Conservation (phyloP, 2,797 vertebrate genomes). For the Odontamblyopus rebecca region DNA sequence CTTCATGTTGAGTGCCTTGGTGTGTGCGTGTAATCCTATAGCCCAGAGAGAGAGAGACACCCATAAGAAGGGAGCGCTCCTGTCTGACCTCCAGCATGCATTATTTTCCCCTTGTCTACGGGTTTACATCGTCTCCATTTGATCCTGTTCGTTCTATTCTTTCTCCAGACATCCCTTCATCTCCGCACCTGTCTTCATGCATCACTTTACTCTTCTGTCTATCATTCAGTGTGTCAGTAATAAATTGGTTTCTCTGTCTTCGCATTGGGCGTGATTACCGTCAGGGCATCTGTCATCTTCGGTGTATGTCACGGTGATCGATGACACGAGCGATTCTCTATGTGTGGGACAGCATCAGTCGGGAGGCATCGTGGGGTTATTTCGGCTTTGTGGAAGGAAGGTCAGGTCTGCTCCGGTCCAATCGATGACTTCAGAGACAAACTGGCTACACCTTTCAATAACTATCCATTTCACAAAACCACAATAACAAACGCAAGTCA, state of each 20-base stretch:
- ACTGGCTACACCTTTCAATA: constrained; percentile 47
- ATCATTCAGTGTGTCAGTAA: constrained; percentile 47
- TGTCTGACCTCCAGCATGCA: constrained; percentile 70
- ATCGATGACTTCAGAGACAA: constrained; percentile 69
- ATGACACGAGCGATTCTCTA: constrained; percentile 45
- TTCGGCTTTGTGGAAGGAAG: constrained; percentile 43
- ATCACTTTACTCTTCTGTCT: constrained; percentile 59
- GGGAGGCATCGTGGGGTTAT: constrained; percentile 58
- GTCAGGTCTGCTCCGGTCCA: constrained; percentile 53
- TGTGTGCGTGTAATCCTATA: constrained; percentile 64
- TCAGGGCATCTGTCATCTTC: constrained; percentile 71
- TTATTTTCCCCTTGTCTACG: constrained; percentile 43
- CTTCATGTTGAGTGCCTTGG: constrained; percentile 45
- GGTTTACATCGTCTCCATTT: constrained; percentile 45
- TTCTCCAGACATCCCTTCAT: constrained; percentile 41
- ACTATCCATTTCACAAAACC: constrained; percentile 31
- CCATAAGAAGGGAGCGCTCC: constrained; percentile 56
- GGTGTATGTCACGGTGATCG: constrained; percentile 63
- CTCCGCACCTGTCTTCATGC: constrained; percentile 62
- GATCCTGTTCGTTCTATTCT: constrained; percentile 33
- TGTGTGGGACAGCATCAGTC: constrained; percentile 40
- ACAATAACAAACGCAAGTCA: constrained; percentile 2
- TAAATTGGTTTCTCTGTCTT: constrained; percentile 65
- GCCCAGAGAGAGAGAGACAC: constrained; percentile 47
- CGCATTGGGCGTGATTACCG: constrained; percentile 63